These are phyloP conservation scores for Pantala flavescens DNA, from an alignment of 1,140 invertebrate genomes.

Conservation along the genomic window DNA sequence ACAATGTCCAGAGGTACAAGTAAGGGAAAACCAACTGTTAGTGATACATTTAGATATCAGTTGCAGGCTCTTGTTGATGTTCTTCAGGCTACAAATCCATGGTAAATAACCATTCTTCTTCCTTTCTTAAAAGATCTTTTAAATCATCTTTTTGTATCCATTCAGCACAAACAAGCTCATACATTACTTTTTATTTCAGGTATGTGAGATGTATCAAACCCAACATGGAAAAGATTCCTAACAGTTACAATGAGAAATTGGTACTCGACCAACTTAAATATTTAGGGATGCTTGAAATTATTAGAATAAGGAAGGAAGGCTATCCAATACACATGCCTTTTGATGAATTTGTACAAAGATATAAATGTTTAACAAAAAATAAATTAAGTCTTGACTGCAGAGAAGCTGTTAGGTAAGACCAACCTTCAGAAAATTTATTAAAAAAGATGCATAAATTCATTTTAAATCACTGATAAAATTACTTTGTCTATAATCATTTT, in stretches of 20 bases:
- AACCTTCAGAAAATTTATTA: constrained; percentile 19
- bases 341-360: constrained; percentile 66
- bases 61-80: constrained; percentile 85
- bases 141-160: too few relatives aligned
- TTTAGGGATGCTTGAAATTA: constrained; percentile 92
- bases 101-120: constrained; percentile 50
- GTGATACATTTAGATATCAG: constrained; percentile 85
- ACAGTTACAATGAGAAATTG: constrained; percentile 70
- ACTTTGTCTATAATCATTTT: too few relatives aligned
- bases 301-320: constrained; percentile 83
- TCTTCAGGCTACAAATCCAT: constrained; percentile 81
- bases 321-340: constrained; percentile 81
- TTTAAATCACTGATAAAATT: not conserved
- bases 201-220: constrained; percentile 94
- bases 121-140: not conserved
- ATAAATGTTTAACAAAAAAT: constrained; percentile 53
- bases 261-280: constrained; percentile 86
- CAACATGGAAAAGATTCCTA: constrained; percentile 74
- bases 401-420: constrained; percentile 41
- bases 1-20: constrained; percentile 76
- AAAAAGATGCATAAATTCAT: not conserved
- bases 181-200: constrained; percentile 37
- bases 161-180: too few relatives aligned
- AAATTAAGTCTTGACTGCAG: constrained; percentile 33
- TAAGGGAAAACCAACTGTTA: constrained; percentile 85